Conservation (phyloP, 2,888 invertebrate genomes). For the Salpingus planirostris region DNA sequence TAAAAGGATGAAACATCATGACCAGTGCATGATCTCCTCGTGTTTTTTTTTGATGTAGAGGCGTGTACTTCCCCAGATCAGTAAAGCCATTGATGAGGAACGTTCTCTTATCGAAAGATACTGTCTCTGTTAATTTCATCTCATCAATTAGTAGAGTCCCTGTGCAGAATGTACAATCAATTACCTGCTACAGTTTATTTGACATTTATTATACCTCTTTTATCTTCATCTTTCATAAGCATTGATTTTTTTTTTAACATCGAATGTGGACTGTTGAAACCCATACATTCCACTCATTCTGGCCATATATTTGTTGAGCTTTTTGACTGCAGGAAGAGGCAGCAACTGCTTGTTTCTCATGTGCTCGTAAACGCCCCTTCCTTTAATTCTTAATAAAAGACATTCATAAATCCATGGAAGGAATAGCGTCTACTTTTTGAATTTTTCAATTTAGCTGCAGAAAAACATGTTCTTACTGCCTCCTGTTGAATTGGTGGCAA, state of each 20-base stretch:
- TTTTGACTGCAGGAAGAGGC: neutral
- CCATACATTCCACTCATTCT: slow-evolving; percentile 1
- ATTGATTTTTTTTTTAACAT: neutral
- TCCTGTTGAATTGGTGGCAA: neutral
- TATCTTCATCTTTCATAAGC: neutral
- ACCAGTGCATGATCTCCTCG: slow-evolving; percentile 12
- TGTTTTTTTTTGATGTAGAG: slow-evolving; percentile 5
- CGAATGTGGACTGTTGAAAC: neutral
- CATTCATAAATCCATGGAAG: slow-evolving; percentile 1
- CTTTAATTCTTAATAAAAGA: neutral
- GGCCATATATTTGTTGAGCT: neutral
- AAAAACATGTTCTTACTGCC: neutral
- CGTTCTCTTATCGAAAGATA: slow-evolving; percentile 8
- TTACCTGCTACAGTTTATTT: neutral
- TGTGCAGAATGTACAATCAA: no score
- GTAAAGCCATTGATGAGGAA: slow-evolving; percentile 9
- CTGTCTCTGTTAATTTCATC: slow-evolving; percentile 5
- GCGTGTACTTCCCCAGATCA: slow-evolving; percentile 10
- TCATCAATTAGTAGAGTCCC: slow-evolving; percentile 9
- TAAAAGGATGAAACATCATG: slow-evolving; percentile 12
- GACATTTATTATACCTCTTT: neutral
- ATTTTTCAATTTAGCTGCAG: slow-evolving; percentile 1
- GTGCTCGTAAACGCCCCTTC: neutral
- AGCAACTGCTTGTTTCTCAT: neutral
- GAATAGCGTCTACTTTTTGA: slow-evolving; percentile 1